Evolutionary conservation across 2,797 vertebrate genomes (phyloP).

Genomic region (Betta splendens): DNA sequence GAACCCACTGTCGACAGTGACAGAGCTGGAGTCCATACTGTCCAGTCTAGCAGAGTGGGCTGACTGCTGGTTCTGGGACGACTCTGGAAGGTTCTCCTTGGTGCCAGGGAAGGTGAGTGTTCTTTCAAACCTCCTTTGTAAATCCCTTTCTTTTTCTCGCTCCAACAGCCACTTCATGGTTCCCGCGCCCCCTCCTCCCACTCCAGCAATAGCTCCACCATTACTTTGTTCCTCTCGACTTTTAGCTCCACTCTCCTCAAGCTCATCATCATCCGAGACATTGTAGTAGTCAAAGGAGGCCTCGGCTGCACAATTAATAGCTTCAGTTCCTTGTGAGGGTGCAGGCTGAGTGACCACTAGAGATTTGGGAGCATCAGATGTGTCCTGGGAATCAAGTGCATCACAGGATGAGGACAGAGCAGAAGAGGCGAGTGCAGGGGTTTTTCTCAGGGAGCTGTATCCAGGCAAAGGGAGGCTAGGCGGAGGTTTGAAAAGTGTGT

Average conservation of each 20-base stretch:
- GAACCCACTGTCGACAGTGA: constrained; percentile 99
- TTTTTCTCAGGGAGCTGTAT: constrained; percentile 87
- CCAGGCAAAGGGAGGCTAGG: constrained; percentile 87
- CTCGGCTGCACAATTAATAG: constrained; percentile 83
- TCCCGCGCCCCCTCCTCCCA: constrained; percentile 85
- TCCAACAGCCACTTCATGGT: constrained; percentile 98
- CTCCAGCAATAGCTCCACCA: constrained; percentile 70
- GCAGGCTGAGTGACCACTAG: constrained; percentile 70
- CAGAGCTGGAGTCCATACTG: constrained; percentile 99
- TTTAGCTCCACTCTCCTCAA: constrained; percentile 88
- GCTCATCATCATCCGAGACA: constrained; percentile 94
- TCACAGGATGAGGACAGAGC: constrained; percentile 73
- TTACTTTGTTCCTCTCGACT: constrained; percentile 84
- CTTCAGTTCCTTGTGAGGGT: constrained; percentile 77
- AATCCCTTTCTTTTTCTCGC: constrained; percentile 93
- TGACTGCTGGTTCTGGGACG: constrained; percentile 93
- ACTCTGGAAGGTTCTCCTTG: constrained; percentile 80
- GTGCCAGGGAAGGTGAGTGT: constrained; percentile 94
- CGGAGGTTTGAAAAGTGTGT: constrained; percentile 94
- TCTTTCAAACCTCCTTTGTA: constrained; percentile 97
- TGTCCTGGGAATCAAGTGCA: constrained; percentile 87
- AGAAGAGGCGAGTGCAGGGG: constrained; percentile 39
- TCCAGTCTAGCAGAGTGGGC: constrained; percentile 95
- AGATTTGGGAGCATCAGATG: constrained; percentile 89
- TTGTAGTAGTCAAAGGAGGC: constrained; percentile 98